Evolutionary conservation across 37 sponge, comb jelly and placozoan species (phyloP).

Genomic region (Cliona cf. orientalis): DNA sequence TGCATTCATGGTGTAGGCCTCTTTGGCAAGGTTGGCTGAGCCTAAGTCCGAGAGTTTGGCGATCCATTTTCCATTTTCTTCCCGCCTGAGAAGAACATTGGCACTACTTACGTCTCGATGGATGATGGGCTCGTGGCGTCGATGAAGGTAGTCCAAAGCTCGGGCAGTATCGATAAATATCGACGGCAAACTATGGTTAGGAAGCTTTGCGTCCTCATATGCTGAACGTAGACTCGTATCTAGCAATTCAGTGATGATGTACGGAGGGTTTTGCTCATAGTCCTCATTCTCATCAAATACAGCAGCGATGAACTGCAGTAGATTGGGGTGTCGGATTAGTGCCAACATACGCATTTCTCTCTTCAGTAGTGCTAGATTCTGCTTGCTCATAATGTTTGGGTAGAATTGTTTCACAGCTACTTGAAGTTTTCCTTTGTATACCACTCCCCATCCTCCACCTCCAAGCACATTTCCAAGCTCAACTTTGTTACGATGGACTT

Average conservation of each 20-base stretch:
- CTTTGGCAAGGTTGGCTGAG: constrained; percentile 60
- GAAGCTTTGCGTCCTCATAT: constrained; percentile 9
- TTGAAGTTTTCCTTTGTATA: constrained; percentile 50
- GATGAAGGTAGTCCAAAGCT: constrained; percentile 77
- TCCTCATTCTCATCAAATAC: constrained; percentile 35
- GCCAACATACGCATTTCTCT: constrained; percentile 61
- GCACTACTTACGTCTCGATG: constrained; percentile 82
- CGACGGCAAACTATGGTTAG: not conserved
- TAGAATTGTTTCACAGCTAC: constrained; percentile 76
- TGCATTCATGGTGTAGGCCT: constrained; percentile 31
- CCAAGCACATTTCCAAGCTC: too few relatives aligned
- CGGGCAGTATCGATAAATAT: constrained; percentile 54
- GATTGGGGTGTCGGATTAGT: constrained; percentile 61
- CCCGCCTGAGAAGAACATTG: constrained; percentile 62
- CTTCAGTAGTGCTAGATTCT: constrained; percentile 16
- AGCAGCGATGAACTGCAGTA: constrained; percentile 66
- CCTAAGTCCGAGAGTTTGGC: constrained; percentile 86
- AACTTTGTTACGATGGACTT: too few relatives aligned
- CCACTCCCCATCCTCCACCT: constrained; percentile 73
- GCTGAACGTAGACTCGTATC: constrained; percentile 59
- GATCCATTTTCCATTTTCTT: constrained; percentile 18
- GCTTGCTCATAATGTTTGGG: constrained; percentile 23
- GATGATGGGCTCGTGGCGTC: constrained; percentile 62
- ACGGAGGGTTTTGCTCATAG: constrained; percentile 1
- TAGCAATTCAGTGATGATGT: constrained; percentile 74